phyloP scores from a whole-genome alignment of 2,888 invertebrate genomes.

The Tenthredo scrophulariae region DNA sequence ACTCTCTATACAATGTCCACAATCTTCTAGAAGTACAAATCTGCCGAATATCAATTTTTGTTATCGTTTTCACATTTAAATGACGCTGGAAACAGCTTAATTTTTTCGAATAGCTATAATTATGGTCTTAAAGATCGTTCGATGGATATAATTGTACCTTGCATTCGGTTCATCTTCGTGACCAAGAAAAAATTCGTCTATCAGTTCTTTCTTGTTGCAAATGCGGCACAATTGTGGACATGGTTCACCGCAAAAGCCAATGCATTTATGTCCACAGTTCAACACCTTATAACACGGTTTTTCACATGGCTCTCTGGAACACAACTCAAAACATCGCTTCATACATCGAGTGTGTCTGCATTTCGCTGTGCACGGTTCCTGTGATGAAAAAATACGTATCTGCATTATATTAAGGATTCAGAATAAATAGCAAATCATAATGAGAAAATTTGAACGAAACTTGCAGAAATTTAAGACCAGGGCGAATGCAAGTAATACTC shows the following conservation, averaged over 20 bases:
- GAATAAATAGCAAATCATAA: not conserved
- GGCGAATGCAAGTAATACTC: not conserved
- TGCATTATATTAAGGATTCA: not conserved
- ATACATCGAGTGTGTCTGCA: conserved; percentile 80
- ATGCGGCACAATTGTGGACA: conserved; percentile 82
- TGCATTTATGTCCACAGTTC: conserved; percentile 83
- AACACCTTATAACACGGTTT: conserved; percentile 76
- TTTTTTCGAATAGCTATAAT: not conserved
- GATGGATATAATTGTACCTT: conserved; percentile 69
- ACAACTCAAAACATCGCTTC: conserved; percentile 79
- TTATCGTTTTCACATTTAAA: conserved; percentile 43
- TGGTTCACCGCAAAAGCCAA: conserved; percentile 86
- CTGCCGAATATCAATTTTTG: conserved; percentile 66
- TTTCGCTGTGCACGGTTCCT: conserved; percentile 77
- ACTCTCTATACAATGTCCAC: conserved; percentile 79
- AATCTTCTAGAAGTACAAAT: conserved; percentile 80
- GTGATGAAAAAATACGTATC: not conserved
- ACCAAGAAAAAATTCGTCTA: conserved; percentile 74
- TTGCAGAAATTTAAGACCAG: not conserved
- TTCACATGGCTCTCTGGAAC: conserved; percentile 78
- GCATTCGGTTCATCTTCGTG: conserved; percentile 81
- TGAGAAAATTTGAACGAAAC: not conserved
- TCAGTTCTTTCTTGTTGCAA: conserved; percentile 80
- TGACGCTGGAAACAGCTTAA: conserved; percentile 68
- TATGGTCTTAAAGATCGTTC: not conserved